These are phyloP conservation scores for Hippoglossus stenolepis DNA, from an alignment of 2,113 vertebrate genomes.

Conservation along the genomic window DNA sequence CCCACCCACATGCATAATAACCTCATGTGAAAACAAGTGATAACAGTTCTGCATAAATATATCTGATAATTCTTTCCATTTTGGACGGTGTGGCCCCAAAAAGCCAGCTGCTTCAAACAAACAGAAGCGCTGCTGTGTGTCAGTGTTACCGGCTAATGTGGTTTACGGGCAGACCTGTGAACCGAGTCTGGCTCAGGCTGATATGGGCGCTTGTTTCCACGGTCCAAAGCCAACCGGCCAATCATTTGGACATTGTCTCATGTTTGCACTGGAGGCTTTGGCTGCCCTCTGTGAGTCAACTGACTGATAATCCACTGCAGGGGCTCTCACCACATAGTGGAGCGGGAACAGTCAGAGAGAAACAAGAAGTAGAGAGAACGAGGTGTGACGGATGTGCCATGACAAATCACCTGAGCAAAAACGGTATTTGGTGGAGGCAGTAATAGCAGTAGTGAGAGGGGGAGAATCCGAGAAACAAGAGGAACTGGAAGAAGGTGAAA, in stretches of 20 bases:
- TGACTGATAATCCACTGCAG: conserved; percentile 75
- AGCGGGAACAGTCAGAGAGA: conserved; percentile 38
- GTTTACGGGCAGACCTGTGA: conserved; percentile 53
- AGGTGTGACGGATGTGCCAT: too few relatives aligned
- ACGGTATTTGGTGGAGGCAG: neutral
- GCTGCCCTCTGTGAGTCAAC: conserved; percentile 73
- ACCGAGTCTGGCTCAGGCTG: conserved; percentile 62
- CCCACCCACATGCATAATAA: conserved; percentile 32
- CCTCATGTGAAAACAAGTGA: conserved; percentile 34
- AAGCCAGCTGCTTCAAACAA: conserved; percentile 55
- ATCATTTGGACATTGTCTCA: conserved; percentile 75
- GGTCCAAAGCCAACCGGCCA: conserved; percentile 51
- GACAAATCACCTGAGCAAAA: conserved; percentile 1
- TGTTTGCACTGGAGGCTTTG: conserved; percentile 73
- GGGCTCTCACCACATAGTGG: conserved; percentile 50
- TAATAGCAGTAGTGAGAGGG: conserved; percentile 8
- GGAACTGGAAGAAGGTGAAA: conserved; percentile 5
- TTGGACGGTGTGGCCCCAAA: conserved; percentile 34
- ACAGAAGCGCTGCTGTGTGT: conserved; percentile 51
- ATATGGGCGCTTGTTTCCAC: conserved; percentile 67
- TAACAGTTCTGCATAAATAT: conserved; percentile 45
- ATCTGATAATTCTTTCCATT: conserved; percentile 54
- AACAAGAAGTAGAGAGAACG: conserved; percentile 23
- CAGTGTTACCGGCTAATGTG: conserved; percentile 46
- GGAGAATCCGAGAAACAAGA: neutral